Conservation (phyloP, 2,888 invertebrate genomes). For the Spisula solida region DNA sequence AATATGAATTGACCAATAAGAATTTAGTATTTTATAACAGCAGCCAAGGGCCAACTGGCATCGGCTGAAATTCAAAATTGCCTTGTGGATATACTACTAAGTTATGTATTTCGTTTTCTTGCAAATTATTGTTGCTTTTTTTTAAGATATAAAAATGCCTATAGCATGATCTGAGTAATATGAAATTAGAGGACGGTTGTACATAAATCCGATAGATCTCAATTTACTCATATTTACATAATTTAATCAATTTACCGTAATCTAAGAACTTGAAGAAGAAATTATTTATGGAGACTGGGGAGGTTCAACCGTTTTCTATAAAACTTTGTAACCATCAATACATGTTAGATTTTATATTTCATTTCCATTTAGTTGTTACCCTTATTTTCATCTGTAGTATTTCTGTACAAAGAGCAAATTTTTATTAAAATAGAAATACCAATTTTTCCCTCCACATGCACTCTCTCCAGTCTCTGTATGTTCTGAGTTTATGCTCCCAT, state of each 20-base stretch:
- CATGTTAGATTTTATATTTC: too few relatives aligned
- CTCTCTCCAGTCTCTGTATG: too few relatives aligned
- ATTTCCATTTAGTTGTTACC: too few relatives aligned
- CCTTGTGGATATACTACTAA: not conserved
- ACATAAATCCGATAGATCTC: constrained; percentile 8
- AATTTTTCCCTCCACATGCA: too few relatives aligned
- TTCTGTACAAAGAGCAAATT: too few relatives aligned
- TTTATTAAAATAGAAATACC: too few relatives aligned
- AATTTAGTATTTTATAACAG: not conserved
- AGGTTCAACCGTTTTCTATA: too few relatives aligned
- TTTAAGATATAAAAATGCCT: constrained; percentile 51
- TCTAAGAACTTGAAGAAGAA: too few relatives aligned
- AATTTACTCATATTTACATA: not conserved
- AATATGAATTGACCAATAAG: not conserved
- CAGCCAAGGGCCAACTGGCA: constrained; percentile 10
- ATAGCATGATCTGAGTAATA: constrained; percentile 11
- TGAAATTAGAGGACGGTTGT: not conserved
- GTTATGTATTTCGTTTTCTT: constrained; percentile 16
- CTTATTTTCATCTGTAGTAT: too few relatives aligned
- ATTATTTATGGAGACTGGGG: too few relatives aligned
- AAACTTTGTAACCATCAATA: too few relatives aligned
- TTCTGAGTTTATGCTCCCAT: too few relatives aligned
- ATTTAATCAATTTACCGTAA: not conserved
- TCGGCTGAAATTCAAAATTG: not conserved
- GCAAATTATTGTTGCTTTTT: constrained; percentile 49